Evolutionary conservation across 2,113 vertebrate genomes (phyloP), one percentile per base, ranked within the genome.

Genomic region (Illadopsis cleaveri): DNA sequence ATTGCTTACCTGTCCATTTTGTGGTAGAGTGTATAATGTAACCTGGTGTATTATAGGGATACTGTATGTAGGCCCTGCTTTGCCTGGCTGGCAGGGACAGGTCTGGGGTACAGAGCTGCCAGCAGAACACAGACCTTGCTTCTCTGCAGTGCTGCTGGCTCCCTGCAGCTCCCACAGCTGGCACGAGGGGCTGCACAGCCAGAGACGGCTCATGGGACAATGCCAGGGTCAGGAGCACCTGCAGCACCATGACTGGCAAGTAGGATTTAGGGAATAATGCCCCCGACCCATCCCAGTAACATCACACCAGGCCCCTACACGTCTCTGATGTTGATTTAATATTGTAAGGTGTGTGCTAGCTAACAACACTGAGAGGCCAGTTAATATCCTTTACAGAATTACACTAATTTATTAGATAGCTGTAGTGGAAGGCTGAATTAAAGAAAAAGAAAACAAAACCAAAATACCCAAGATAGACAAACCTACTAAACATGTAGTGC

Each of bases 161-260:
- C 33, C 50, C 37, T 78, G 37, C 42, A 75, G 1, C 51, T 66
- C n/a, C 24, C 1, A 1, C 21, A 4, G 33, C 51, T 71, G 65
- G 22, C 3, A 1, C 0, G 0, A 30, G 25, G 28, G 33, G 42
- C 56, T 90, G 71, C 57, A 8, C 20, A 6, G 40, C 17, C 38
- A 18, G 7, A 50, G n/a, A n/a, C 1, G 13, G 11, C 31, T 37
- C 50, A 30, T 0, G 0, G 58, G 33, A 30, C 45, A 22, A 2
- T 45, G 38, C 13, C 9, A 37, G 33, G 19, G 1, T 2, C 71
- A 31, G 35, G 17, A 70, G 72, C 3, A 3, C 35, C 28, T 10
- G 13, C 51, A 68, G 42, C 57, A 54, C 17, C 10, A 0, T 16
- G 28, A 12, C 15, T n/a, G 42, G 28, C 25, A 82, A 21, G 25